Conservation (phyloP, 2,797 vertebrate species). For the Pithecia hirsuta region DNA sequence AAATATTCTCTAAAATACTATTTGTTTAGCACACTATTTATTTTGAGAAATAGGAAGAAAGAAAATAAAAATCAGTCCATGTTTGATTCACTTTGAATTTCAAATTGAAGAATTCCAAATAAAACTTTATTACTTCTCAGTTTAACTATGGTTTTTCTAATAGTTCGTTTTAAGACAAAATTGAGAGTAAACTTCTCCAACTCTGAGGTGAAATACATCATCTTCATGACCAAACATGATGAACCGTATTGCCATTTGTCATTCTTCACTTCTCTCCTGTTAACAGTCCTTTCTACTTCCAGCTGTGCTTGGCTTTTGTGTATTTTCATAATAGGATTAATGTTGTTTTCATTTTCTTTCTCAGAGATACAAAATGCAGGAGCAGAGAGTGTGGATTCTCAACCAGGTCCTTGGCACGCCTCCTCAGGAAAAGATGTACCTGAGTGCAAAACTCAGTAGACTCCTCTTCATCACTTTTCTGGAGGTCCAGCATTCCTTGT, state of each 20-base stretch:
- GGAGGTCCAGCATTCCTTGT: rapidly evolving
- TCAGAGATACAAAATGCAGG: constrained; percentile 65
- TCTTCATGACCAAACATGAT: not conserved
- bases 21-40: not conserved
- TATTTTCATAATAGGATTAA: not conserved
- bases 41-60: not conserved
- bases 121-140: not conserved
- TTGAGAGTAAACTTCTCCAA: not conserved
- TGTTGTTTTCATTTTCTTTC: constrained; percentile 37
- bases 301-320: not conserved
- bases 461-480: rapidly evolving
- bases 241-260: not conserved
- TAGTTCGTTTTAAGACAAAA: not conserved
- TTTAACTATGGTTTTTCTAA: not conserved
- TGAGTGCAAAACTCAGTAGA: constrained; percentile 82
- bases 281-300: not conserved
- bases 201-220: not conserved
- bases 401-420: constrained; percentile 53
- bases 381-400: constrained; percentile 60
- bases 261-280: not conserved
- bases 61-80: not conserved
- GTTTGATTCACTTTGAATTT: not conserved
- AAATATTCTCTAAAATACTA: not conserved
- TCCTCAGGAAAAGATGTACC: constrained; percentile 65
- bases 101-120: not conserved